A percentile compares a stretch with the other conserved stretches of the same genome.
These are phyloP conservation scores for Parauchenoglanis punctatus DNA, from an alignment of 2,797 vertebrate genomes.

Conservation along the genomic window DNA sequence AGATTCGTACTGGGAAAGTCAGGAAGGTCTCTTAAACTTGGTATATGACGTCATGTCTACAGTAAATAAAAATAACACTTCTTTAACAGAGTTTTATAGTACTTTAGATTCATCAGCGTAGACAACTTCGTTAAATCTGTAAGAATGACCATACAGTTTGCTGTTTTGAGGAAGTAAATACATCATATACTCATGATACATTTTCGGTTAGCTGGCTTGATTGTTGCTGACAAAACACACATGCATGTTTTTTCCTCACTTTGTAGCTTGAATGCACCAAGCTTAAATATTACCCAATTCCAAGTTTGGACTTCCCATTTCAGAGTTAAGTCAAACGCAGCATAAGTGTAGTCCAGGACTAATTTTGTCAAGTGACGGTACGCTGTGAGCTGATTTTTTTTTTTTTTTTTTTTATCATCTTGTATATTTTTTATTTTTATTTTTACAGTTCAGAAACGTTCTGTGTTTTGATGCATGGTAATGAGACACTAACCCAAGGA, in stretches of 20 bases:
- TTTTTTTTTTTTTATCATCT: neutral
- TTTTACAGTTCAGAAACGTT: neutral
- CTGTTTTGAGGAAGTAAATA: neutral
- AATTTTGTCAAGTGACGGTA: neutral
- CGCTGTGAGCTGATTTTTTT: neutral
- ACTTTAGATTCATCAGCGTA: neutral
- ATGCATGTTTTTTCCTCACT: neutral
- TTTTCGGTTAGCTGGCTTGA: neutral
- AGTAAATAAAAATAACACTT: neutral
- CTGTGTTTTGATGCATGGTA: neutral
- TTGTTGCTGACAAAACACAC: neutral
- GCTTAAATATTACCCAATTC: neutral
- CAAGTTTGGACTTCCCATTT: neutral
- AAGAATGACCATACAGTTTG: neutral
- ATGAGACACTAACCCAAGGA: neutral
- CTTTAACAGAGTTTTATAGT: neutral
- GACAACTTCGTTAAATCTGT: neutral
- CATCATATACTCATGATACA: neutral
- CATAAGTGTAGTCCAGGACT: conserved; percentile 12
- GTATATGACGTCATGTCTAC: neutral
- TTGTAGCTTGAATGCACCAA: neutral
- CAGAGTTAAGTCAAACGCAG: neutral
- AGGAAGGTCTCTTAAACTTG: neutral
- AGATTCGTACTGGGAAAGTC: neutral
- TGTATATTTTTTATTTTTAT: neutral